phyloP scores from a whole-genome alignment of 2,888 invertebrate species.

The Hydroisotoma schaefferi region DNA sequence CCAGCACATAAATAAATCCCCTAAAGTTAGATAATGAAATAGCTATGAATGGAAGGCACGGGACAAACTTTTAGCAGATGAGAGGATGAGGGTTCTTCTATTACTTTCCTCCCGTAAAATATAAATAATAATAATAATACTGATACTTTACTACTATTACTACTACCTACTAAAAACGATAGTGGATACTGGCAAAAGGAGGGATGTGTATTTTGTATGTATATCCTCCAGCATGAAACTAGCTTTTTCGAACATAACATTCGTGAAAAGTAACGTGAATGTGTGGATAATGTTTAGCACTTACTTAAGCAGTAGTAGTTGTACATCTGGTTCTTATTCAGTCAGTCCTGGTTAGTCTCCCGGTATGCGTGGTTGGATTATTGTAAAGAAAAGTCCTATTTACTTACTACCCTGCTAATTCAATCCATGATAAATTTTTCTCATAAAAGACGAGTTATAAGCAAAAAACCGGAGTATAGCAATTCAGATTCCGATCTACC shows the following conservation, averaged over 20 bases:
- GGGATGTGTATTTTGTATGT: not conserved
- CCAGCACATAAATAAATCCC: slow-evolving; percentile 9
- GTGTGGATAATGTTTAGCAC: slow-evolving; percentile 6
- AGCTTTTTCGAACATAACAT: slow-evolving; percentile 13
- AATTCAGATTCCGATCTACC: too few species aligned
- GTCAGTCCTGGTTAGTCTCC: slow-evolving; percentile 5
- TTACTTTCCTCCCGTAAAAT: not conserved
- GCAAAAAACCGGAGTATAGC: too few species aligned
- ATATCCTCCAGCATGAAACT: not conserved
- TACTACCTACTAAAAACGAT: too few species aligned
- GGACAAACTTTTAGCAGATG: slow-evolving; percentile 1
- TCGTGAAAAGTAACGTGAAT: too few species aligned
- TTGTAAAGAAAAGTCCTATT: not conserved
- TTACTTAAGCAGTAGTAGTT: too few species aligned
- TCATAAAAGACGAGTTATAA: too few species aligned
- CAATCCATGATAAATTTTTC: too few species aligned
- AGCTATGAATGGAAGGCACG: slow-evolving; percentile 13
- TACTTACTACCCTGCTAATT: too few species aligned
- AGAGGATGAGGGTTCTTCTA: slow-evolving; percentile 1
- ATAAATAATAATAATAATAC: too few species aligned
- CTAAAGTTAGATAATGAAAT: slow-evolving; percentile 7
- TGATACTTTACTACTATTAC: too few species aligned
- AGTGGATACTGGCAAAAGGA: too few species aligned
- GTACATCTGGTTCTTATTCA: slow-evolving; percentile 10
- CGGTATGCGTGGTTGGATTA: not conserved